Conservation (phyloP, 1,140 invertebrate species). For the Zeugodacus cucurbitae region DNA sequence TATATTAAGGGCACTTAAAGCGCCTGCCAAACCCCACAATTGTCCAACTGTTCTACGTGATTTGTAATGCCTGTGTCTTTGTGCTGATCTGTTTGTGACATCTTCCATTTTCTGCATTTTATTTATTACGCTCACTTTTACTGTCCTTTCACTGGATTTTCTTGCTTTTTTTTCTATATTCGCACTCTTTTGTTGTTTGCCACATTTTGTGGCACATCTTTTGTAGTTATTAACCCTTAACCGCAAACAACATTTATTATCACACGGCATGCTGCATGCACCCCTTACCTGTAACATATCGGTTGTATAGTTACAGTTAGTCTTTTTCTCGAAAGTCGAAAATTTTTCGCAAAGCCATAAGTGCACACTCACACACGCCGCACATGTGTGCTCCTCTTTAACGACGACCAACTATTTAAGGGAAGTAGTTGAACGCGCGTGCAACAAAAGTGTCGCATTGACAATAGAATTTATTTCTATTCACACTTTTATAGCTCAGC, state of each 20-base stretch:
- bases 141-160: neutral
- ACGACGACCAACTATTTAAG: neutral
- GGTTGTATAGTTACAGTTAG: neutral
- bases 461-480: constrained; percentile 36
- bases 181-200: neutral
- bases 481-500: neutral
- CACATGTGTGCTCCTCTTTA: neutral
- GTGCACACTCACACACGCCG: too few relatives aligned
- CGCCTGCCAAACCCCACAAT: neutral
- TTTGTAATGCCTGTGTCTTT: neutral
- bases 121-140: constrained; percentile 27
- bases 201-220: constrained; percentile 16
- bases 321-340: neutral
- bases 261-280: neutral
- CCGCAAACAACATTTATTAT: constrained; percentile 42
- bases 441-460: constrained; percentile 25
- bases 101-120: neutral
- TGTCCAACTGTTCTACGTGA: neutral
- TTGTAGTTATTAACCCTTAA: constrained; percentile 43
- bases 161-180: neutral
- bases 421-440: neutral
- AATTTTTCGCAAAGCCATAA: neutral
- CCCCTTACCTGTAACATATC: neutral
- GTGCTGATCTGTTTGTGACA: neutral
- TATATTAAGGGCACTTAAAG: neutral